Evolutionary conservation across 2,797 vertebrate genomes (phyloP).

Genomic region (Coccyzus lansbergi): DNA sequence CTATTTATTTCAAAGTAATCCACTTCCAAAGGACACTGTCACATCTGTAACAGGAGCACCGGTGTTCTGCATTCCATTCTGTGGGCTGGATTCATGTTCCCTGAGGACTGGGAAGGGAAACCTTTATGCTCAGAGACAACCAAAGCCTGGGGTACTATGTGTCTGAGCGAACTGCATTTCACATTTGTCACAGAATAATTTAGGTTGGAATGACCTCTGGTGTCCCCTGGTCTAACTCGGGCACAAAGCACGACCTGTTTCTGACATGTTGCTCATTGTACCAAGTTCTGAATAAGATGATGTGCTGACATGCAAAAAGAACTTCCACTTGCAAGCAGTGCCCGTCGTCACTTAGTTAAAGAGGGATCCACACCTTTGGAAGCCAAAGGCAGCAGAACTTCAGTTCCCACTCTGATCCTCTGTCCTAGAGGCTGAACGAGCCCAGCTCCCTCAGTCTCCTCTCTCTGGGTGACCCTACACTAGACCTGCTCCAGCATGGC

Average conservation of each 20-base stretch:
- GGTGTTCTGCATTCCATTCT: neutral
- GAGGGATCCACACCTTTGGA: too few relatives aligned
- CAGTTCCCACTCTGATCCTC: neutral
- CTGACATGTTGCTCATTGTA: neutral
- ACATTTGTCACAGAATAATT: neutral
- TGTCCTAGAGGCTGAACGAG: neutral
- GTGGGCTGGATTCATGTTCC: neutral
- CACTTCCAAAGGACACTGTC: neutral
- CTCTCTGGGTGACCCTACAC: neutral
- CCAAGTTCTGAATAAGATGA: neutral
- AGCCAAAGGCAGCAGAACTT: rapidly evolving
- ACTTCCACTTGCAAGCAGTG: too few relatives aligned
- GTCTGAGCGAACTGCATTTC: neutral
- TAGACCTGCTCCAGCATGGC: too few relatives aligned
- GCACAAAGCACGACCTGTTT: neutral
- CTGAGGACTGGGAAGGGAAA: neutral
- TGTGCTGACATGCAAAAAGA: neutral
- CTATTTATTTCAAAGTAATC: neutral
- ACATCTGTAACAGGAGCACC: neutral
- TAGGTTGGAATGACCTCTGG: neutral
- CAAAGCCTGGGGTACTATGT: neutral
- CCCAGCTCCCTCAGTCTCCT: neutral
- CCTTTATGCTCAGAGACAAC: neutral
- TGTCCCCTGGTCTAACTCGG: neutral
- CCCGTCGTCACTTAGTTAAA: neutral